These are phyloP conservation scores for Platalea minor DNA, from an alignment of 2,797 vertebrate genomes.

Conservation along the genomic window DNA sequence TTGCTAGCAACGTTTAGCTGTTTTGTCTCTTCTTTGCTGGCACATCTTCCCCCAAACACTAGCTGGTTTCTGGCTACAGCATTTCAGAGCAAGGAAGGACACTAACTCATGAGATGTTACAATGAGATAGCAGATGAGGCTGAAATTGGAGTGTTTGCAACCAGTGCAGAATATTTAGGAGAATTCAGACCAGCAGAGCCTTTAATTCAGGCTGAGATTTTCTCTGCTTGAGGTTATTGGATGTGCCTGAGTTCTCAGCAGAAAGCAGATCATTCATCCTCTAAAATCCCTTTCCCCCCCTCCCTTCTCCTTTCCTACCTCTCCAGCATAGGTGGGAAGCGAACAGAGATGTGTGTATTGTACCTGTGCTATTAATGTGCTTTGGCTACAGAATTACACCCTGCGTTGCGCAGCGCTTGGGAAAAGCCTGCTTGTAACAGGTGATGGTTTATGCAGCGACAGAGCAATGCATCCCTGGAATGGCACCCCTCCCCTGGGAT, in stretches of 20 bases:
- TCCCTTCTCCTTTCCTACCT: not conserved
- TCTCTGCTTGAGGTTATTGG: conserved; percentile 53
- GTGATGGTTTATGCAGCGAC: not conserved
- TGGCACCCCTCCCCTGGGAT: conserved; percentile 5
- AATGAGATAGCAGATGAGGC: not conserved
- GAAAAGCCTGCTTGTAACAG: not conserved
- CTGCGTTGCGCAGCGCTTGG: not conserved
- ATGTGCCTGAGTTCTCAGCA: conserved; percentile 44
- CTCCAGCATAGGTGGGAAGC: not conserved
- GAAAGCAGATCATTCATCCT: conserved; percentile 44
- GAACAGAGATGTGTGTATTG: not conserved
- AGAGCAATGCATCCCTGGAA: not conserved
- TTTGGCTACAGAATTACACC: not conserved
- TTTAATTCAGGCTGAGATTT: conserved; percentile 55
- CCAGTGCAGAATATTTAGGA: not conserved
- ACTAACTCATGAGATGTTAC: not conserved
- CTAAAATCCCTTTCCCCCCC: not conserved
- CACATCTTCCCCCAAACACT: not conserved
- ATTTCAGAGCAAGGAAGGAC: conserved; percentile 31
- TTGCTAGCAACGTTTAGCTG: not conserved
- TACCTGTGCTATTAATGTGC: not conserved
- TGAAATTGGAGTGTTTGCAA: not conserved
- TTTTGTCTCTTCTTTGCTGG: not conserved
- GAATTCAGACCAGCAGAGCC: conserved; percentile 41
- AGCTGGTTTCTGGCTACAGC: not conserved